phyloP scores from a whole-genome alignment of 2,113 vertebrate genomes.

The Eubucco bourcierii region DNA sequence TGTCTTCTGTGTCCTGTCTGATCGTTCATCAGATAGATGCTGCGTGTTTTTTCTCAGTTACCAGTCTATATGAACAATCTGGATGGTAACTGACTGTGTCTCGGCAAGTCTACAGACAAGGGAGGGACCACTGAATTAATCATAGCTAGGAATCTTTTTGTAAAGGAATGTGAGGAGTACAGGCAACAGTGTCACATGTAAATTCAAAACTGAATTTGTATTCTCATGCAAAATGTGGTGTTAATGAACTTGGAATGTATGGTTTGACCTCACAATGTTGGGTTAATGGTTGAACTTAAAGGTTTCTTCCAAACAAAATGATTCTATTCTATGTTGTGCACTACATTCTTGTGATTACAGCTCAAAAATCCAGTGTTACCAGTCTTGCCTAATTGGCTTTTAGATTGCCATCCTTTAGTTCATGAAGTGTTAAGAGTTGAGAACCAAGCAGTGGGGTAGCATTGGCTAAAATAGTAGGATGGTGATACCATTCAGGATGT shows the following conservation, averaged over 20 bases:
- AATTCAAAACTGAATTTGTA: conserved; percentile 14
- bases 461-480: neutral
- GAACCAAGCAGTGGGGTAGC: neutral
- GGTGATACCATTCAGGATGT: neutral
- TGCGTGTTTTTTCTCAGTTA: neutral
- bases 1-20: neutral
- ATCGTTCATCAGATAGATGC: neutral
- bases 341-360: neutral
- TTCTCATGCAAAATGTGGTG: conserved; percentile 3
- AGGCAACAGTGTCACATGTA: neutral
- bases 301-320: no score
- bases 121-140: neutral
- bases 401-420: neutral
- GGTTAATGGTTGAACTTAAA: no score
- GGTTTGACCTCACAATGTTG: no score
- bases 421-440: neutral
- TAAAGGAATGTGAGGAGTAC: neutral
- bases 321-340: neutral
- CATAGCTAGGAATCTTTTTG: neutral
- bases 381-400: neutral
- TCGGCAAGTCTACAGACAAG: neutral
- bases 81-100: neutral
- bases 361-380: neutral
- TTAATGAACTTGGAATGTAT: neutral
- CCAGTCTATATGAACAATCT: neutral